Evolutionary conservation across 2,888 invertebrate species (phyloP).

Genomic region (Melangyna quadrimaculata): DNA sequence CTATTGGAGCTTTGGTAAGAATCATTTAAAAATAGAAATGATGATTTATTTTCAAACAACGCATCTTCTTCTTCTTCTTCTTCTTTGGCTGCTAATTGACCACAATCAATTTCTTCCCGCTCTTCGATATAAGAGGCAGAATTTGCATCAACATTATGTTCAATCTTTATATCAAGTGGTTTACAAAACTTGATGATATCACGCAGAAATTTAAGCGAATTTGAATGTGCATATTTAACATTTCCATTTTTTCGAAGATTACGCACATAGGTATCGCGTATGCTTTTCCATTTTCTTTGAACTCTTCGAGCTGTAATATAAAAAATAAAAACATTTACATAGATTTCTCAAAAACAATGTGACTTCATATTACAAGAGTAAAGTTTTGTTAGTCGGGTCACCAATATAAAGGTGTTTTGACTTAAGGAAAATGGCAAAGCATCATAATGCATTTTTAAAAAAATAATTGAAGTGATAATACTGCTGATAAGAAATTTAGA

Average conservation of each 20-base stretch:
- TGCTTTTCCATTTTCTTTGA: conserved; percentile 10
- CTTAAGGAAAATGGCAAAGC: no score
- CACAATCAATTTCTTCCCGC: background rate
- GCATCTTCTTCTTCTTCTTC: background rate
- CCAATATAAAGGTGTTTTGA: no score
- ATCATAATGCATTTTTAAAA: no score
- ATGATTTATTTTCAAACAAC: background rate
- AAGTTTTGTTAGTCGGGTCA: no score
- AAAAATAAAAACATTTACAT: background rate
- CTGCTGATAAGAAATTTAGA: no score
- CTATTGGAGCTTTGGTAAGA: background rate
- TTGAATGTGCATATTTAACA: background rate
- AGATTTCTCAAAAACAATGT: background rate
- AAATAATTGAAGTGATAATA: no score
- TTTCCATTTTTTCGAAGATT: background rate
- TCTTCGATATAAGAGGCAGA: background rate
- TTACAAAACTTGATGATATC: background rate
- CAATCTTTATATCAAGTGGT: background rate
- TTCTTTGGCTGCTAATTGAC: background rate
- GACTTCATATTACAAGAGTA: no score
- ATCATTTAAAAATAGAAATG: background rate
- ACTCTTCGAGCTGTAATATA: background rate
- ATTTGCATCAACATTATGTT: background rate
- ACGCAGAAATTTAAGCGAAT: background rate
- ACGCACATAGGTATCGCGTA: conserved; percentile 16